Conservation (phyloP, 1,140 invertebrate genomes). For the Pygmarrhopalites habei region DNA sequence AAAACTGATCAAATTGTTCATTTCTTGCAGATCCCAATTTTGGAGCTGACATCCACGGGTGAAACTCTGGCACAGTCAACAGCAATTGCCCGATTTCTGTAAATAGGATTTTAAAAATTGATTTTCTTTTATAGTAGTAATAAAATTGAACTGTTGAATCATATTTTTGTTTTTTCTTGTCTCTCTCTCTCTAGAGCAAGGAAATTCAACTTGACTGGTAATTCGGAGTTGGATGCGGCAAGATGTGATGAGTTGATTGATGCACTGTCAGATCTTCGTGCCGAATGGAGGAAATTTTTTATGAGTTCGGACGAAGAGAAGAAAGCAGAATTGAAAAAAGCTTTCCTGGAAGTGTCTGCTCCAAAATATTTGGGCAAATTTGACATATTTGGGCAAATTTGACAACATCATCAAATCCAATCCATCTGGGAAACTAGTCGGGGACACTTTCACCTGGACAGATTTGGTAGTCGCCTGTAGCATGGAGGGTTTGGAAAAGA, state of each 20-base stretch:
- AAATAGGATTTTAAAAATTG: too few species aligned
- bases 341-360: not conserved
- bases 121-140: too few species aligned
- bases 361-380: conserved; percentile 19
- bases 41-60: too few species aligned
- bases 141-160: too few species aligned
- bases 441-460: conserved; percentile 17
- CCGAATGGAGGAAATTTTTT: conserved; percentile 8
- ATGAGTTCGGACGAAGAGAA: not conserved
- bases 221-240: conserved; percentile 57
- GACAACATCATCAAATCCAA: conserved; percentile 14
- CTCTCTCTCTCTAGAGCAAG: conserved; percentile 57
- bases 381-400: too few species aligned
- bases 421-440: conserved; percentile 4
- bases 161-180: too few species aligned
- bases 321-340: conserved; percentile 14
- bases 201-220: conserved; percentile 53
- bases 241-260: conserved; percentile 56
- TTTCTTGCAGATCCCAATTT: too few species aligned
- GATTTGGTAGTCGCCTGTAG: conserved; percentile 6
- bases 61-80: conserved; percentile 58
- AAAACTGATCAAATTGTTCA: too few species aligned
- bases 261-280: conserved; percentile 47
- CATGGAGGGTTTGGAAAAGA: conserved; percentile 1
- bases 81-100: conserved; percentile 54